These are phyloP conservation scores for Malurus splendens DNA, from an alignment of 2,797 vertebrate genomes.

Conservation along the genomic window DNA sequence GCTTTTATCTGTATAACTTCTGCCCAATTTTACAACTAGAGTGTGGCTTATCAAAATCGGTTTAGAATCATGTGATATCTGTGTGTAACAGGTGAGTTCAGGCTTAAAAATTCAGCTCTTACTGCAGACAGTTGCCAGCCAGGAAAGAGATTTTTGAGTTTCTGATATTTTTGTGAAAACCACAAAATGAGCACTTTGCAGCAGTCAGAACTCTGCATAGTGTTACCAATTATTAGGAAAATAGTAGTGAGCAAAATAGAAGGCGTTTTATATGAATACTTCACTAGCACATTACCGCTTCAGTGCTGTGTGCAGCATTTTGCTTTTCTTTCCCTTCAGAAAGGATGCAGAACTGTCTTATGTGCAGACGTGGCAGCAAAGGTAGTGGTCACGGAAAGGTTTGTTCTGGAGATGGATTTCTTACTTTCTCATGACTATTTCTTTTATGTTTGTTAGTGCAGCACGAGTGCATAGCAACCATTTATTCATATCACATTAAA, in stretches of 20 bases:
- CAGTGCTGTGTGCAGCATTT: rapidly evolving
- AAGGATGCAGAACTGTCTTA: neutral
- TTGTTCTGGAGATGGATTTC: neutral
- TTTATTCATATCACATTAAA: neutral
- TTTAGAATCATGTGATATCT: neutral
- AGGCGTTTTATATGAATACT: neutral
- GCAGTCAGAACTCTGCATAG: neutral
- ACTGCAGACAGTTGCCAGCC: neutral
- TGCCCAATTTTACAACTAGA: neutral
- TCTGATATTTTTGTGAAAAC: neutral
- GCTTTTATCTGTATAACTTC: neutral
- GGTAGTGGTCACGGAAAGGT: neutral
- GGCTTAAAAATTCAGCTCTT: neutral
- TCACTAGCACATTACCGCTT: neutral
- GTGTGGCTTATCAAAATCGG: rapidly evolving
- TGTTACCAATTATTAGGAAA: neutral
- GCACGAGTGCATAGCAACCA: neutral
- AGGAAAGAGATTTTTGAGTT: neutral
- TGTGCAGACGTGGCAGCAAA: neutral
- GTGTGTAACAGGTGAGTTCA: neutral
- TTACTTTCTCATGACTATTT: neutral
- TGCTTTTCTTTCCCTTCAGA: neutral
- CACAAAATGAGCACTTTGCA: neutral
- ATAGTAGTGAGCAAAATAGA: neutral
- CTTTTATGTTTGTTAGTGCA: neutral